phyloP scores from a whole-genome alignment of 2,113 vertebrate species.

The Eleginops maclovinus region DNA sequence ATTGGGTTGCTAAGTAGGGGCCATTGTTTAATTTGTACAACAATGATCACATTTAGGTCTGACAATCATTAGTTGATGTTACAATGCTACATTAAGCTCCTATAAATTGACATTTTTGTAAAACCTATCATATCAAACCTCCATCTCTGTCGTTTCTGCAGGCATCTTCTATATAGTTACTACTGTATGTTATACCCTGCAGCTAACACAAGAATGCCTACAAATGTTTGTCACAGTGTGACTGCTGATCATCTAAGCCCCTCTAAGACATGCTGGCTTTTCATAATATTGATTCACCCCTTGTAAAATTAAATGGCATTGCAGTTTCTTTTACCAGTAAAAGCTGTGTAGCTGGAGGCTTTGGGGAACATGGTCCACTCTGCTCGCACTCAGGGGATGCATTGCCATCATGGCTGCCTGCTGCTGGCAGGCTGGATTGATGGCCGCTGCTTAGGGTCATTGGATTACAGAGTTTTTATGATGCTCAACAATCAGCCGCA shows the following conservation, averaged over 20 bases:
- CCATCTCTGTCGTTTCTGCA: not conserved
- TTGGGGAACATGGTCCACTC: conserved; percentile 16
- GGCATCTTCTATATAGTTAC: not conserved
- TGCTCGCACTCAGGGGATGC: conserved; percentile 53
- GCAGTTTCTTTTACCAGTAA: conserved; percentile 38
- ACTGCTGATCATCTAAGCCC: not conserved
- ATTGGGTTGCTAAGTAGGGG: not conserved
- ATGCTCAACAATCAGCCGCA: conserved; percentile 49
- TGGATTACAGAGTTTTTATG: conserved; percentile 70
- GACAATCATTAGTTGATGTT: not conserved
- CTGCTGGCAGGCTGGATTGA: conserved; percentile 66
- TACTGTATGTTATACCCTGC: not conserved
- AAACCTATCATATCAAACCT: not conserved
- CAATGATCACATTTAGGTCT: not conserved
- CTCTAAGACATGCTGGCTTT: conserved; percentile 16
- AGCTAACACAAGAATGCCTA: not conserved
- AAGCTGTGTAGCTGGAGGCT: conserved; percentile 36
- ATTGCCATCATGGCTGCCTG: conserved; percentile 55
- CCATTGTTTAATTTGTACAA: not conserved
- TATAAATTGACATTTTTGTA: not conserved
- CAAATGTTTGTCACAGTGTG: not conserved
- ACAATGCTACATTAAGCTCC: not conserved
- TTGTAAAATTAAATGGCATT: conserved; percentile 58
- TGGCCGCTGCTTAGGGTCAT: conserved; percentile 66
- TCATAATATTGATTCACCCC: conserved; percentile 42